These are phyloP conservation scores for Alviniconcha strummeri DNA, from an alignment of 2,888 invertebrate species.

Conservation along the genomic window DNA sequence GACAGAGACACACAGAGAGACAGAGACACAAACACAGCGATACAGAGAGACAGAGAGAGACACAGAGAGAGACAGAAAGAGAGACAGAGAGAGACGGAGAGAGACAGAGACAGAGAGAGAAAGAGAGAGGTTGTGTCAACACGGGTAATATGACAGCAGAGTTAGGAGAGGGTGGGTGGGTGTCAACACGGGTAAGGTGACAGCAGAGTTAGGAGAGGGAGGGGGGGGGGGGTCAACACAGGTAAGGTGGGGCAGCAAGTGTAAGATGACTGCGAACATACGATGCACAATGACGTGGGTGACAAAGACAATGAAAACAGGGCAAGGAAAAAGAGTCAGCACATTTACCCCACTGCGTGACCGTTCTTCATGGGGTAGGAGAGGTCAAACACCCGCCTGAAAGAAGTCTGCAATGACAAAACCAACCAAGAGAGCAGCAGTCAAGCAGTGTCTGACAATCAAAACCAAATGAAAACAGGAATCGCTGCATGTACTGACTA, in stretches of 20 bases:
- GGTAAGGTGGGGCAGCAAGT: too few relatives aligned
- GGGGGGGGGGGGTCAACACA: too few relatives aligned
- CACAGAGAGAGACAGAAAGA: constrained; percentile 7
- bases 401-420: constrained; percentile 50
- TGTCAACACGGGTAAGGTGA: too few relatives aligned
- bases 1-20: not conserved
- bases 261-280: too few relatives aligned
- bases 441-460: too few relatives aligned
- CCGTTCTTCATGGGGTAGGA: constrained; percentile 58
- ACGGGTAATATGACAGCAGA: too few relatives aligned
- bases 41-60: not conserved
- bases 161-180: too few relatives aligned
- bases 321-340: not conserved
- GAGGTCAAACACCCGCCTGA: constrained; percentile 63
- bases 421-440: not conserved
- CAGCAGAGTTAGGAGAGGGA: too few relatives aligned
- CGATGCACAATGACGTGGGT: too few relatives aligned
- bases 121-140: not conserved
- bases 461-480: too few relatives aligned
- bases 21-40: not conserved
- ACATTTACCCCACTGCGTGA: constrained; percentile 50
- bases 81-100: not conserved
- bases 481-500: too few relatives aligned
- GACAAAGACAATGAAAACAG: not conserved
- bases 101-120: constrained; percentile 10